phyloP scores from a whole-genome alignment of 2,113 vertebrate genomes.

The Misgurnus mizolepis region DNA sequence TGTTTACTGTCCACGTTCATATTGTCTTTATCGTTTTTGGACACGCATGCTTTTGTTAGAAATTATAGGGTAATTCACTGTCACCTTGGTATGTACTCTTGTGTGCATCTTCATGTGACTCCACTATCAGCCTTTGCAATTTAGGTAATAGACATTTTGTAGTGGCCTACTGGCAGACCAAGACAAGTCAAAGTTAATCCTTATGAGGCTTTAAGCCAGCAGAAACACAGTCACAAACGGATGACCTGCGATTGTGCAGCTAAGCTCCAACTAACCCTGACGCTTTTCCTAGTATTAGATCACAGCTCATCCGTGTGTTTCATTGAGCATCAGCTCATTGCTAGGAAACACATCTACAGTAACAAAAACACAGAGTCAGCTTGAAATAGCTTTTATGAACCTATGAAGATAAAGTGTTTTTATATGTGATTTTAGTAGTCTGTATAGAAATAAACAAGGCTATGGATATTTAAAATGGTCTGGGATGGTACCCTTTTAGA shows the following conservation, averaged over 20 bases:
- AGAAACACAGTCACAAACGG: background rate
- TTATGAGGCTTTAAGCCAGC: slow-evolving; percentile 4
- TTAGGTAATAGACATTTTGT: background rate
- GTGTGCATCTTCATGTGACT: no score
- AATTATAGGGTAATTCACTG: no score
- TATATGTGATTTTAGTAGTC: no score
- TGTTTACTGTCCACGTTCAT: background rate
- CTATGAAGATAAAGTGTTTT: background rate
- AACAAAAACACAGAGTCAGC: background rate
- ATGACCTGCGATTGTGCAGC: background rate
- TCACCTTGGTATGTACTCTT: no score
- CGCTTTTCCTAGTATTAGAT: background rate
- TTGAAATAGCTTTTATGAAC: background rate
- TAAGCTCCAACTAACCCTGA: background rate
- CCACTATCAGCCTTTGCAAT: no score
- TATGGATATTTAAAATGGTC: no score
- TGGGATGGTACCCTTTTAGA: no score
- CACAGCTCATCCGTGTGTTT: background rate
- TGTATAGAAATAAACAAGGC: no score
- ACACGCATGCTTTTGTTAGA: background rate
- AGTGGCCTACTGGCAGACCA: background rate
- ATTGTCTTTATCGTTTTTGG: background rate
- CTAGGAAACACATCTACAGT: background rate
- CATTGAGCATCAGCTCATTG: background rate
- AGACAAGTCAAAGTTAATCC: background rate